Evolutionary conservation across 1,140 invertebrate species (phyloP).

Genomic region (Drosophila littoralis): DNA sequence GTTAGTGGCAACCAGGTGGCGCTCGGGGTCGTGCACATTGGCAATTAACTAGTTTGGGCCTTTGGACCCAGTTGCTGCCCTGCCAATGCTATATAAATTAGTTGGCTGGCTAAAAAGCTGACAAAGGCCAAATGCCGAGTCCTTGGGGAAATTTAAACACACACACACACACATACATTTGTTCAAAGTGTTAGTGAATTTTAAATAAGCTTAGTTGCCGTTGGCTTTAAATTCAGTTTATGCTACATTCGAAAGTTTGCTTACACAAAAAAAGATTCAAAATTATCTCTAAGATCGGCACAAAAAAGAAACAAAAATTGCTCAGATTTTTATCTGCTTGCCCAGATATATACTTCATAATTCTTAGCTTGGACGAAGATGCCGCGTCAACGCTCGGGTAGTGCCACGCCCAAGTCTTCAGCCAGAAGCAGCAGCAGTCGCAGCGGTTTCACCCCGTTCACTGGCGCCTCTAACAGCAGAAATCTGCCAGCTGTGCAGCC

Average conservation of each 20-base stretch:
- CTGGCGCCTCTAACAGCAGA: slow-evolving; percentile 16
- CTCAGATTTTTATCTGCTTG: slow-evolving; percentile 5
- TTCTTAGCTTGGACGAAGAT: slow-evolving; percentile 23
- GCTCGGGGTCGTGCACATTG: slow-evolving; percentile 48
- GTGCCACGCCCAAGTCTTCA: slow-evolving; percentile 1
- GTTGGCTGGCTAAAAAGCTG: slow-evolving; percentile 34
- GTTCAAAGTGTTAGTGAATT: slow-evolving; percentile 10
- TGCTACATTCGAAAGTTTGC: neutral
- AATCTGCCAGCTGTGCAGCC: slow-evolving; percentile 53
- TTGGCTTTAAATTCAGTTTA: slow-evolving; percentile 16
- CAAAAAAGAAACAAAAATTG: slow-evolving; percentile 5
- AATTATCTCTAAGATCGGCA: slow-evolving; percentile 41
- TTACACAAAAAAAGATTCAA: slow-evolving; percentile 38
- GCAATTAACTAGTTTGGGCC: slow-evolving; percentile 55
- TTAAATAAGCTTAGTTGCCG: slow-evolving; percentile 15
- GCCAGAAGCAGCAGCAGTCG: slow-evolving; percentile 25
- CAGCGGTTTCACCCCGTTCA: slow-evolving; percentile 11
- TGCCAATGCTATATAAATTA: slow-evolving; percentile 70
- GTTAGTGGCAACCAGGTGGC: slow-evolving; percentile 40
- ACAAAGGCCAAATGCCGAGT: slow-evolving; percentile 34
- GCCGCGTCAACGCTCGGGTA: slow-evolving; percentile 64
- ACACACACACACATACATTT: neutral
- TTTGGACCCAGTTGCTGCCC: slow-evolving; percentile 23
- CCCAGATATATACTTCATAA: slow-evolving; percentile 1
- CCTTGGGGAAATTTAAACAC: slow-evolving; percentile 2